A percentile compares a stretch with the other conserved stretches of the same genome.
Evolutionary conservation across 2,797 vertebrate genomes (phyloP).

Genomic region (Jordanella pulchra): DNA sequence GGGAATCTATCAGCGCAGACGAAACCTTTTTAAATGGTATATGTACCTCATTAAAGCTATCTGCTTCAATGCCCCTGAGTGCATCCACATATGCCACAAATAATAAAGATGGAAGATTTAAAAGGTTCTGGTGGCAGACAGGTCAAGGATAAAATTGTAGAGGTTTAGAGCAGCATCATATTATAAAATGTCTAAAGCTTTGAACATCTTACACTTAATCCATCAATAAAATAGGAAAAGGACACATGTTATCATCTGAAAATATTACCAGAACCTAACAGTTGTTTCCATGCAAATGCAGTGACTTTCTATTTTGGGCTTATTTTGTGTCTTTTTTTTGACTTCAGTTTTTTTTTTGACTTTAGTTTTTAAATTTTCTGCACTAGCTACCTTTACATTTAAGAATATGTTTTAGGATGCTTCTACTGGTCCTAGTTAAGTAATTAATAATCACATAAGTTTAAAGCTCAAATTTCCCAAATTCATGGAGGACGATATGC

Average conservation of each 20-base stretch:
- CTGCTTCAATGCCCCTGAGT: background rate
- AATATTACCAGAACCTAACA: background rate
- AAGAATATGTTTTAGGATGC: background rate
- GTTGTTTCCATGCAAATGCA: background rate
- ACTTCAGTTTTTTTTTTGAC: background rate
- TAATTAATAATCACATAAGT: no score
- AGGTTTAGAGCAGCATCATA: background rate
- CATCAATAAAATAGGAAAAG: background rate
- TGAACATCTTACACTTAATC: background rate
- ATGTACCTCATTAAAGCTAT: conserved; percentile 1
- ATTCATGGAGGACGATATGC: no score
- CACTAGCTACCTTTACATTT: background rate
- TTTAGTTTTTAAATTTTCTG: background rate
- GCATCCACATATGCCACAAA: background rate
- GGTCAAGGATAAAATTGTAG: background rate
- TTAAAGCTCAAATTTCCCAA: no score
- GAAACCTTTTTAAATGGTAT: conserved; percentile 6
- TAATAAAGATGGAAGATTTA: conserved; percentile 7
- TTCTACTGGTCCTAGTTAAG: background rate
- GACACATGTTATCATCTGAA: background rate
- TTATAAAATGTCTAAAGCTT: background rate
- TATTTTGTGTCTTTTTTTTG: no score
- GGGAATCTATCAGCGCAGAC: conserved; percentile 19
- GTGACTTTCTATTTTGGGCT: no score
- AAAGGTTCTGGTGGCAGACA: background rate